phyloP scores from a whole-genome alignment of 2,113 vertebrate genomes.

The Saimiri boliviensis region DNA sequence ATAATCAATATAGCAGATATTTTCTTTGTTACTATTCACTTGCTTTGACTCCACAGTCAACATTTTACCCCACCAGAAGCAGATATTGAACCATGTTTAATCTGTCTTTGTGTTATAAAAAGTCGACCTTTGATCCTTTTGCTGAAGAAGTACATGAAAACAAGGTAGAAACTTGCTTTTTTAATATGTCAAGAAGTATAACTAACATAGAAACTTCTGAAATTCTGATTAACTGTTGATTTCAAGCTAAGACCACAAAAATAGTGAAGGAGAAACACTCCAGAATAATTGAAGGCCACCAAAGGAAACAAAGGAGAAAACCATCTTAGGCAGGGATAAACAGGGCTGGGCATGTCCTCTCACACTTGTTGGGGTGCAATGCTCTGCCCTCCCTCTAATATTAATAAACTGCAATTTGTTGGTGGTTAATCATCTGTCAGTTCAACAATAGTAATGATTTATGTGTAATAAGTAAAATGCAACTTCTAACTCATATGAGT shows the following conservation, averaged over 20 bases:
- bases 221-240: conserved; percentile 17
- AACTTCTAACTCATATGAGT: neutral
- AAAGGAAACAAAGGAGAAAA: neutral
- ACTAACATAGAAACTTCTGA: neutral
- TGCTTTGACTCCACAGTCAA: neutral
- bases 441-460: neutral
- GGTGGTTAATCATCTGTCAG: neutral
- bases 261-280: neutral
- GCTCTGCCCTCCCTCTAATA: neutral
- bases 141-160: neutral
- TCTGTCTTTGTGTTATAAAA: neutral
- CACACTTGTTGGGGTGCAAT: neutral
- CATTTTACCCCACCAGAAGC: neutral
- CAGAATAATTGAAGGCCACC: neutral
- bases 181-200: neutral
- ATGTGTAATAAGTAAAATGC: neutral
- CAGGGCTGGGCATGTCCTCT: neutral
- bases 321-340: neutral
- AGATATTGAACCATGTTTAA: neutral
- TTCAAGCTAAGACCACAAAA: neutral
- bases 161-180: neutral
- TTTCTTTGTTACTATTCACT: conserved; percentile 36
- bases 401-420: neutral
- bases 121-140: conserved; percentile 40
- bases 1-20: neutral